phyloP scores from a whole-genome alignment of 2,797 vertebrate species.

The Etheostoma perlongum region DNA sequence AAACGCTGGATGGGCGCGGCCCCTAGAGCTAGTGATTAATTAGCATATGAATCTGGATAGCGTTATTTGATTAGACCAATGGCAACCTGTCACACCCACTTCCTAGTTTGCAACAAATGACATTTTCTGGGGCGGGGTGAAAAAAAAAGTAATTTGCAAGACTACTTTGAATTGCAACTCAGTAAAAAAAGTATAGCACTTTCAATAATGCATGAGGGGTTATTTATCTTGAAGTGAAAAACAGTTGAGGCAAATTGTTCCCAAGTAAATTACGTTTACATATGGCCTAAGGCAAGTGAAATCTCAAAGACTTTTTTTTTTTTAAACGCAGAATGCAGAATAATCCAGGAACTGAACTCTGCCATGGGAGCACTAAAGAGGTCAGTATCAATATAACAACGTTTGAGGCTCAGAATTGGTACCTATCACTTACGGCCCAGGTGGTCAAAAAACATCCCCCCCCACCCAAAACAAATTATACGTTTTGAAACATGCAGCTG shows the following conservation, averaged over 20 bases:
- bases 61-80: conserved; percentile 80
- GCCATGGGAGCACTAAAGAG: conserved; percentile 36
- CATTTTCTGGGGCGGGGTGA: conserved; percentile 27
- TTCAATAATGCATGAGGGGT: conserved; percentile 76
- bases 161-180: conserved; percentile 10
- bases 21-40: conserved; percentile 82
- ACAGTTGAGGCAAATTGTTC: conserved; percentile 75
- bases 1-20: conserved; percentile 57
- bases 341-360: conserved; percentile 53
- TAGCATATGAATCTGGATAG: conserved; percentile 76
- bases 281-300: conserved; percentile 58
- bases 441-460: conserved; percentile 6
- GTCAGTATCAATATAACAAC: conserved; percentile 37
- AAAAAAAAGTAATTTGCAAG: conserved; percentile 10
- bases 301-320: conserved; percentile 48
- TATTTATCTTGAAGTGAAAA: conserved; percentile 76
- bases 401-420: background rate
- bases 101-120: conserved; percentile 60
- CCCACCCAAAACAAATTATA: background rate
- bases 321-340: conserved; percentile 44
- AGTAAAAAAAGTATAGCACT: conserved; percentile 19
- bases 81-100: conserved; percentile 68
- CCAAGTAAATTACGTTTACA: conserved; percentile 75
- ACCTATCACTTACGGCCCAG: background rate
- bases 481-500: background rate